Percentiles rank a stretch among this genome's conserved stretches.
phyloP scores from a whole-genome alignment of 2,113 vertebrate species.

The Tricholaema leucomelas region DNA sequence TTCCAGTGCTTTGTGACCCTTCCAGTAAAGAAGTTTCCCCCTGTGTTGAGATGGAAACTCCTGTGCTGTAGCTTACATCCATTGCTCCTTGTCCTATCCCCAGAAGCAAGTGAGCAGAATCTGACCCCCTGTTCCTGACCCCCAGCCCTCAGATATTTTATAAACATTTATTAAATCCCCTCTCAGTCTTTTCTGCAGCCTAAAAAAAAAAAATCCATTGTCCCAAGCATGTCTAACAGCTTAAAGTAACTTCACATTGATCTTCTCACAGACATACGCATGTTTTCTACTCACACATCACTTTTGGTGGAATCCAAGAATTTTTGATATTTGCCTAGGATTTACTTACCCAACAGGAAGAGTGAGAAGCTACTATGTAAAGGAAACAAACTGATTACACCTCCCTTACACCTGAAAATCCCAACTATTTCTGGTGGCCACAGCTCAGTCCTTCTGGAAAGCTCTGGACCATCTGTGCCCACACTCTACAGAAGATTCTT shows the following conservation, averaged over 20 bases:
- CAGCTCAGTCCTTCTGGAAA: background rate
- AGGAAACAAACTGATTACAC: background rate
- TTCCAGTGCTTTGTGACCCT: too few species aligned
- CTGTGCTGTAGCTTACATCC: too few species aligned
- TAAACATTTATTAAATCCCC: too few species aligned
- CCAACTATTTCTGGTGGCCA: background rate
- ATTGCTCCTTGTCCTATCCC: too few species aligned
- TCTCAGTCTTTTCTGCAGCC: too few species aligned
- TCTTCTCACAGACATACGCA: background rate
- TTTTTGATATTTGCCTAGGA: background rate
- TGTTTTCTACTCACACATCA: background rate
- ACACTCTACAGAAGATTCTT: background rate
- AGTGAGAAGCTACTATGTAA: background rate
- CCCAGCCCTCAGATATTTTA: too few species aligned
- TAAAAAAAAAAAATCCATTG: background rate
- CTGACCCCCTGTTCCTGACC: too few species aligned
- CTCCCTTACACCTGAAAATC: background rate
- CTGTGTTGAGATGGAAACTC: too few species aligned
- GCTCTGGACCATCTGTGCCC: background rate
- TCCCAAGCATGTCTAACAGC: background rate
- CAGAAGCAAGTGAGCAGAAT: too few species aligned
- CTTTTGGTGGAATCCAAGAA: background rate
- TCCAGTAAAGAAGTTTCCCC: too few species aligned
- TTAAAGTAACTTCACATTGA: background rate
- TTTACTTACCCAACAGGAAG: background rate